phyloP scores from a whole-genome alignment of 2,888 invertebrate species.

The Platycnemis pennipes region DNA sequence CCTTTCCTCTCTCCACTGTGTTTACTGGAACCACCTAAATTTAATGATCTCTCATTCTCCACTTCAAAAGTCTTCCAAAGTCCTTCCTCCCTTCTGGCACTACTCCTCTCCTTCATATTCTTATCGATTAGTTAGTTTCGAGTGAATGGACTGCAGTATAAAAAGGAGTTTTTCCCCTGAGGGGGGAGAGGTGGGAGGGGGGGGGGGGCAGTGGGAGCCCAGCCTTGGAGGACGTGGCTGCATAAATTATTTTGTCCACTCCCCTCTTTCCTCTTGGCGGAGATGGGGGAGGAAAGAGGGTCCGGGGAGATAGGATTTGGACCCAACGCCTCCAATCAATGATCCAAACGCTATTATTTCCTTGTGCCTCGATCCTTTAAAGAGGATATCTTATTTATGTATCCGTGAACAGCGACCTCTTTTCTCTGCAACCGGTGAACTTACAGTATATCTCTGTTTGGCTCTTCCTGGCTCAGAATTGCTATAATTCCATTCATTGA shows the following conservation, averaged over 20 bases:
- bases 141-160: neutral
- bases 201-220: no score
- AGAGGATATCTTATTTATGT: neutral
- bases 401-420: neutral
- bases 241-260: slow-evolving; percentile 4
- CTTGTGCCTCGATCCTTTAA: neutral
- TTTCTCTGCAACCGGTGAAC: neutral
- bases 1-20: neutral
- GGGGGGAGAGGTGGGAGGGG: neutral
- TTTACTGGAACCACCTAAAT: slow-evolving; percentile 23
- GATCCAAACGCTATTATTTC: slow-evolving; percentile 8
- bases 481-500: neutral
- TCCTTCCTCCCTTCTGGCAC: neutral
- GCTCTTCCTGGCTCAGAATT: neutral
- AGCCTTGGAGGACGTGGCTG: neutral
- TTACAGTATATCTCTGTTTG: neutral
- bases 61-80: neutral
- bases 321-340: neutral
- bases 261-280: neutral
- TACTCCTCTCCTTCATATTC: neutral
- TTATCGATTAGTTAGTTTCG: neutral
- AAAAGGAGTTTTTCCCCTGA: neutral
- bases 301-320: neutral
- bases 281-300: neutral
- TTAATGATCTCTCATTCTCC: slow-evolving; percentile 45